Percentiles rank a stretch among this genome's conserved stretches.
phyloP scores from a whole-genome alignment of 2,888 invertebrate species.

The Chloroclysta siterata region DNA sequence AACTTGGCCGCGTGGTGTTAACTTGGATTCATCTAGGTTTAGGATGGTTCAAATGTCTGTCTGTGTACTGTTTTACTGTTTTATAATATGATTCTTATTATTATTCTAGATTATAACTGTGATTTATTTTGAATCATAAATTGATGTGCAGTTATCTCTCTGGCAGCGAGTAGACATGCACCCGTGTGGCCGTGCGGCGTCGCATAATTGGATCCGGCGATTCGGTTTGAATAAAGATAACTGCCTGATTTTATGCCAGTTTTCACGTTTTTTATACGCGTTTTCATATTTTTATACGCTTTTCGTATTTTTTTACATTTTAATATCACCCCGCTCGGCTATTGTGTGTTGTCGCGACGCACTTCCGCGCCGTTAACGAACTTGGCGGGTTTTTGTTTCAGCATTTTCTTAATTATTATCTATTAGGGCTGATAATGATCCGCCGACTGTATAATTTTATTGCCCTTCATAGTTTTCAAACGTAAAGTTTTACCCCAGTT shows the following conservation, averaged over 20 bases:
- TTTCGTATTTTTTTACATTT: slow-evolving; percentile 15
- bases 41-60: no score
- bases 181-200: neutral
- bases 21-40: no score
- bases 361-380: slow-evolving; percentile 24
- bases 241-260: slow-evolving; percentile 25
- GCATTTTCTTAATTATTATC: neutral
- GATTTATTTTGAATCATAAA: no score
- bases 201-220: slow-evolving; percentile 35
- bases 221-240: slow-evolving; percentile 38
- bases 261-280: slow-evolving; percentile 20
- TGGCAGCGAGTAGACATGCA: no score
- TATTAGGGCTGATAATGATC: neutral
- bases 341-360: slow-evolving; percentile 28
- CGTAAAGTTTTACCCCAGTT: no score
- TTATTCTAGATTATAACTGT: no score
- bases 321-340: slow-evolving; percentile 4
- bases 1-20: no score
- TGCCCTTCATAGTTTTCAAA: neutral
- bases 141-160: no score
- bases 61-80: no score
- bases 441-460: neutral
- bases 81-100: no score
- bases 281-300: slow-evolving; percentile 10
- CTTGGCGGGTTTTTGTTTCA: neutral